These are phyloP conservation scores for Dendrocopos noguchii DNA, from an alignment of 2,113 vertebrate genomes.

Conservation along the genomic window DNA sequence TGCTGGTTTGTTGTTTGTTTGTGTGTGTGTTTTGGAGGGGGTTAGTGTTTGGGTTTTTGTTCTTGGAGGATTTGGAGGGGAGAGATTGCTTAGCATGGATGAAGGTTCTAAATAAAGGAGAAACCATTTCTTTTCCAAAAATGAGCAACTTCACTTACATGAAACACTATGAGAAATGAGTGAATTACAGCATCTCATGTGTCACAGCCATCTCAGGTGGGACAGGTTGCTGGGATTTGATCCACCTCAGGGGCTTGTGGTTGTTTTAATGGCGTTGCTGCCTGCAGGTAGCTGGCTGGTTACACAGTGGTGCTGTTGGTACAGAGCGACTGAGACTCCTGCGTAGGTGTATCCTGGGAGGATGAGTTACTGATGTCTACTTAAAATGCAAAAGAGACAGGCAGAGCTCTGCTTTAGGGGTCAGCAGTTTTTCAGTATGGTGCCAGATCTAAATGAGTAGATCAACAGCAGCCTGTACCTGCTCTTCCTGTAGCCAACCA, in stretches of 20 bases:
- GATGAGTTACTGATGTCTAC: not conserved
- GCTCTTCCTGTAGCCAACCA: not conserved
- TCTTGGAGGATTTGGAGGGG: not conserved
- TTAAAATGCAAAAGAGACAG: not conserved
- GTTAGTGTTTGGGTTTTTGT: not conserved
- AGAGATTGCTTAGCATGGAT: not conserved
- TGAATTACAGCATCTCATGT: not conserved
- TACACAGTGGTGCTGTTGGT: not conserved
- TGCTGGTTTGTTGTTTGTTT: not conserved
- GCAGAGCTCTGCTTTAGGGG: not conserved
- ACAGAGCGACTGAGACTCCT: not conserved
- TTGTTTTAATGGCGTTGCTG: not conserved
- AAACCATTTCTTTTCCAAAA: not conserved
- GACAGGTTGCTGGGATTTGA: not conserved
- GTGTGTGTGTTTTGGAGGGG: not conserved
- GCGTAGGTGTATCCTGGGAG: not conserved
- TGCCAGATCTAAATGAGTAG: not conserved
- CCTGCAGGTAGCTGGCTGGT: not conserved
- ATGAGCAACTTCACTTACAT: not conserved
- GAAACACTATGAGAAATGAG: not conserved
- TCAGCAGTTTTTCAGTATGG: not conserved
- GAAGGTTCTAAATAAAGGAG: not conserved
- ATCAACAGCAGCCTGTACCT: not conserved
- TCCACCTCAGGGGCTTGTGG: not conserved
- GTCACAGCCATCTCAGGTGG: not conserved